Percentiles rank a stretch among this genome's conserved stretches.
Conservation (phyloP, 2,888 invertebrate species). For the Cryptosula pallasiana region DNA sequence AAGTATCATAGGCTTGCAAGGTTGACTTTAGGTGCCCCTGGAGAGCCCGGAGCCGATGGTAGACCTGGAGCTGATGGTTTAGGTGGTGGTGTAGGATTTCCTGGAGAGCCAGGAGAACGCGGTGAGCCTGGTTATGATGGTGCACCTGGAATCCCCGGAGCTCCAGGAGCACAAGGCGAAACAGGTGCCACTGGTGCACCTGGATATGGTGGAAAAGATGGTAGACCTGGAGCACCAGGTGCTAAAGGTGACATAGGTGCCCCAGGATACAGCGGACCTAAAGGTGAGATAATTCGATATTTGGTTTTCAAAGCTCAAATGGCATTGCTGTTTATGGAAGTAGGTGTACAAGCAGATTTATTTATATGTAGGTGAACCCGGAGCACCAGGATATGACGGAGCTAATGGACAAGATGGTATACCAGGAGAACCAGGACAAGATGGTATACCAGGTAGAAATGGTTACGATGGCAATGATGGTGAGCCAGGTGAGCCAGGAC, state of each 20-base stretch:
- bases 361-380: not conserved
- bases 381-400: not conserved
- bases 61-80: not conserved
- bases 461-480: constrained; percentile 19
- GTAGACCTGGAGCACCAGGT: not conserved
- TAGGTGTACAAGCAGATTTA: no score
- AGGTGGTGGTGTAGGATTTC: not conserved
- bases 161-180: constrained; percentile 24
- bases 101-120: constrained; percentile 20
- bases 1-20: no score
- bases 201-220: constrained; percentile 11
- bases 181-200: constrained; percentile 20
- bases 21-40: constrained; percentile 18
- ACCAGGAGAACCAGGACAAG: constrained; percentile 17
- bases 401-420: not conserved
- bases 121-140: constrained; percentile 24
- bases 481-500: constrained; percentile 14
- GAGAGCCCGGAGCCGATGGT: constrained; percentile 24
- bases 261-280: not conserved
- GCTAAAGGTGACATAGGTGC: not conserved
- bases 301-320: no score
- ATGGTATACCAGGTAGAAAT: constrained; percentile 22
- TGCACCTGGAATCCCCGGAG: constrained; percentile 22
- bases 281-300: not conserved
- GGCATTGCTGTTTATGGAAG: no score